These are phyloP conservation scores for Pseudococcus viburni DNA, from an alignment of 2,888 invertebrate genomes.

Conservation along the genomic window DNA sequence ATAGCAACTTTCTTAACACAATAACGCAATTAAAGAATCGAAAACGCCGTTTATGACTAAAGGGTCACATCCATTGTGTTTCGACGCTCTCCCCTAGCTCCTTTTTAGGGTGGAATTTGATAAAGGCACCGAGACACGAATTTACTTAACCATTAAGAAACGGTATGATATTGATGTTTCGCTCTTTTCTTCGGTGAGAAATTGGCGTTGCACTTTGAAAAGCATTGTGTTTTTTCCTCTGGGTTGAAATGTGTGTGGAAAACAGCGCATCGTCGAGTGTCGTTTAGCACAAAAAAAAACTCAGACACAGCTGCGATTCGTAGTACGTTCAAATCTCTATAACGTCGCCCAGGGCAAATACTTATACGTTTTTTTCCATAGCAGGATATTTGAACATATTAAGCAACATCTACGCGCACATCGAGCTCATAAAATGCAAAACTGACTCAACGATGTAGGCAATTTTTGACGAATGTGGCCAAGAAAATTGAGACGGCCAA, in stretches of 20 bases:
- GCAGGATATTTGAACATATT: background rate
- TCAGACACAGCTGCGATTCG: background rate
- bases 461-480: slow-evolving; percentile 33
- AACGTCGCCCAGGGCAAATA: background rate
- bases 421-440: background rate
- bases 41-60: slow-evolving; percentile 32
- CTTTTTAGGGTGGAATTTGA: background rate
- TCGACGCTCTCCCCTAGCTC: background rate
- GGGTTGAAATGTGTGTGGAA: background rate
- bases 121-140: background rate
- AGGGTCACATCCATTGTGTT: slow-evolving; percentile 34
- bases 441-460: background rate
- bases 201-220: slow-evolving; percentile 8
- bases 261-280: slow-evolving; percentile 8
- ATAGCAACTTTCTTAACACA: background rate
- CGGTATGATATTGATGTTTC: background rate
- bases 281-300: background rate
- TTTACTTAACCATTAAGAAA: slow-evolving; percentile 16
- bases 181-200: background rate
- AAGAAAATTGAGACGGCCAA: background rate
- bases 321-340: background rate
- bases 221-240: background rate
- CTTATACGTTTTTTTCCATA: background rate
- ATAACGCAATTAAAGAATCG: slow-evolving; percentile 38
- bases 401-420: background rate